Evolutionary conservation across 2,888 invertebrate genomes (phyloP), one percentile per base, ranked within the genome.

Genomic region (Oscheius sp.): DNA sequence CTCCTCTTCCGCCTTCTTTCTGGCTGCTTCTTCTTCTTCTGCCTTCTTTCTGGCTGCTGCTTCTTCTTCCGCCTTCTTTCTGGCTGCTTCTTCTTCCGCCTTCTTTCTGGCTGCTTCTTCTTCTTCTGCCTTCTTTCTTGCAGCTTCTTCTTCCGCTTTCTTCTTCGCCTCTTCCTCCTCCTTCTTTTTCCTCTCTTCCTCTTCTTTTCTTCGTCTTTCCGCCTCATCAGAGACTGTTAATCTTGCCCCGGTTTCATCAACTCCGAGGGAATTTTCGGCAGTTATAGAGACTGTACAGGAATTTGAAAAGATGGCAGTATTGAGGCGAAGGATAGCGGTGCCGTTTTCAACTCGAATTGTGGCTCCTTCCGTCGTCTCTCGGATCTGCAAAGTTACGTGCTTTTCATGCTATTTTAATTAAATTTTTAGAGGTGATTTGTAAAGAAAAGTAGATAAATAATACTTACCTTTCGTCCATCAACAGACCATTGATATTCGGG

Each of bases 1-100:
- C 93, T 36, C 94, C 94, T 44, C 26, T 14, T 30, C 9, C 6
- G 20, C 32, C 30, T 20, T 12, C 30, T 44, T 87, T 94, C 30
- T 30, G 20, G 20, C 36, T 17, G 14, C 56, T 24, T 56, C 56
- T 56, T 56, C 56, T 8, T 28, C 56, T n/a, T 32, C 56, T 32
- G 32, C 32, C 56, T 30, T 56, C 36, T 56, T 56, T 20, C 56
- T 32, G 28, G 28, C 56, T 2, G 57, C 57, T 26, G 38, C 57
- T 38, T 57, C 57, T 12, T 57, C 57, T 8, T 57, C 57, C 4
- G 57, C 57, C 41, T 57, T 57, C 14, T 20, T 57, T n/a, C 28
- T 38, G 14, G 57, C 57, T 2, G 51, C 51, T 12, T 57, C 57
- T 14, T 57, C 57, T 36, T 57, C 57, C 2, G 57, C 57, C 26